A percentile compares a stretch with the other conserved stretches of the same genome.
phyloP scores from a whole-genome alignment of 2,113 vertebrate genomes.

The Sula dactylatra region DNA sequence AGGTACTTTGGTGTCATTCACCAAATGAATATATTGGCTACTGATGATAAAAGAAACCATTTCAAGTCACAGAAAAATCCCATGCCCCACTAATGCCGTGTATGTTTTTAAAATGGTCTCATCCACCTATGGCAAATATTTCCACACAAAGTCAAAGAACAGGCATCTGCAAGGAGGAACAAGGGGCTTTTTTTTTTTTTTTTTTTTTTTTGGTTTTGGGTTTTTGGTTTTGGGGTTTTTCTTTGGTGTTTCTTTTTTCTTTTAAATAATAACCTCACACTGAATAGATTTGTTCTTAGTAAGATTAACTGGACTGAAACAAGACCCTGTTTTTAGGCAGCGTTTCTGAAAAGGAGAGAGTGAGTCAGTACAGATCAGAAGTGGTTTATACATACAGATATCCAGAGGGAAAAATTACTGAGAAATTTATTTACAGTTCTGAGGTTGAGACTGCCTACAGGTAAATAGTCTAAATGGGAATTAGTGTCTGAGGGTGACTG shows the following conservation, averaged over 20 bases:
- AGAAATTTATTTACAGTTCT: constrained; percentile 14
- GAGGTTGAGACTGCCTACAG: neutral
- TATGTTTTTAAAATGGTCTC: neutral
- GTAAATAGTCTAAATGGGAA: neutral
- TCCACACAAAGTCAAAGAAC: neutral
- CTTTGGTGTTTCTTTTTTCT: neutral
- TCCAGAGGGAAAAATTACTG: neutral
- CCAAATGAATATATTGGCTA: neutral
- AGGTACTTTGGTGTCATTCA: neutral
- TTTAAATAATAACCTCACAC: neutral
- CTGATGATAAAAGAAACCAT: neutral
- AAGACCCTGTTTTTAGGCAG: neutral
- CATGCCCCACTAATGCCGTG: neutral
- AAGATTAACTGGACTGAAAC: neutral
- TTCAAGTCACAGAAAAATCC: neutral
- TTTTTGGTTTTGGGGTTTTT: neutral
- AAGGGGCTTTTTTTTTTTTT: neutral
- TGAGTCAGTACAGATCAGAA: constrained; percentile 19
- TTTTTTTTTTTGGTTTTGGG: neutral
- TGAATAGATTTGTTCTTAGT: neutral
- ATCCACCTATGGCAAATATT: neutral
- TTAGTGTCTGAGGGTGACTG: neutral
- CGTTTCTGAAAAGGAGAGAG: neutral
- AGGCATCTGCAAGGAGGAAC: neutral
- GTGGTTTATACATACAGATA: neutral